phyloP scores from a whole-genome alignment of 2,888 invertebrate genomes.

The Blastobasis adustella region DNA sequence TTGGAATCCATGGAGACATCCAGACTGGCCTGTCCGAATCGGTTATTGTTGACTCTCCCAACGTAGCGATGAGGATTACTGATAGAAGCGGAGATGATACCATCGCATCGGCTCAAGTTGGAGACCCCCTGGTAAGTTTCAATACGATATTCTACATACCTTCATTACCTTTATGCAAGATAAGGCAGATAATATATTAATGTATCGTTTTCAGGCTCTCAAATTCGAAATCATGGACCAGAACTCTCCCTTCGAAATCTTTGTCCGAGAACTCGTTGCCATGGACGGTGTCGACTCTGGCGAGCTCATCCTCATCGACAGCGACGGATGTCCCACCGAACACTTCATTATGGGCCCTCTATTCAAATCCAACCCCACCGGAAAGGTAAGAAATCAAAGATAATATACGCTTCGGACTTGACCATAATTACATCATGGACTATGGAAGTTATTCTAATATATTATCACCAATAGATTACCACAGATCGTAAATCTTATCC shows the following conservation, averaged over 20 bases:
- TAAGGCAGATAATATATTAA: not conserved
- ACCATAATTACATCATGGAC: conserved; percentile 8
- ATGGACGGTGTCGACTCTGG: conserved; percentile 95
- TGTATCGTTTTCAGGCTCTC: conserved; percentile 76
- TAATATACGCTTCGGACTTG: conserved; percentile 5
- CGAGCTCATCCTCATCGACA: conserved; percentile 93
- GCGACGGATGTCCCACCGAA: conserved; percentile 94
- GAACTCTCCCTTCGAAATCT: conserved; percentile 96
- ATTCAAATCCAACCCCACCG: conserved; percentile 85
- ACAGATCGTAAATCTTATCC: not conserved
- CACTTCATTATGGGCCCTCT: conserved; percentile 95
- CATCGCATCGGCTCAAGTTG: conserved; percentile 91
- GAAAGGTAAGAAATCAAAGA: conserved; percentile 77
- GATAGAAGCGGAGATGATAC: conserved; percentile 88
- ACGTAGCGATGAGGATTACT: conserved; percentile 95
- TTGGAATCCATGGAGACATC: conserved; percentile 92
- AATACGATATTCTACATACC: not conserved
- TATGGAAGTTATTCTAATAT: conserved; percentile 7
- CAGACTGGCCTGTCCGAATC: conserved; percentile 90
- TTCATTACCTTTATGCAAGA: too few species aligned
- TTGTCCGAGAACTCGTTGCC: conserved; percentile 94
- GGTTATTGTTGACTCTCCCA: conserved; percentile 94
- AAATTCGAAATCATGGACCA: conserved; percentile 94
- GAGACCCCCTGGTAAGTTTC: conserved; percentile 83
- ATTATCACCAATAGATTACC: not conserved